A percentile compares a stretch with the other conserved stretches of the same genome.
phyloP scores from a whole-genome alignment of 2,113 vertebrate species.

The Psettodes erumei region DNA sequence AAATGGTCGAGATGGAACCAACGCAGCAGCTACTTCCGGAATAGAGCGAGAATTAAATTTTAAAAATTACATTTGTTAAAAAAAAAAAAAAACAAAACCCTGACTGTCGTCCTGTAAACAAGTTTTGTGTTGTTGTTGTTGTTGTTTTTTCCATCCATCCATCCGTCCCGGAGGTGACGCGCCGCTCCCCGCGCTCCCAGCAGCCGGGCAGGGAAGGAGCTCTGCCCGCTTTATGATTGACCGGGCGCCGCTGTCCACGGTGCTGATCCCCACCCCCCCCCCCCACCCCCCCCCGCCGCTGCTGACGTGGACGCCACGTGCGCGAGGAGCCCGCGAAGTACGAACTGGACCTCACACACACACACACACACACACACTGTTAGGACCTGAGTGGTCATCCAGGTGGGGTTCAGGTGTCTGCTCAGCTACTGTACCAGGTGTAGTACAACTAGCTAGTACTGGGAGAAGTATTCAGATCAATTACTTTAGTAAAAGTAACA shows the following conservation, averaged over 20 bases:
- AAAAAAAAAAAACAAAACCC: slow-evolving; percentile 1
- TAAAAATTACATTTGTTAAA: too few relatives aligned
- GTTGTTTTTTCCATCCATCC: slow-evolving; percentile 14
- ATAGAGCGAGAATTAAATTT: too few relatives aligned
- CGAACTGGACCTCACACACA: slow-evolving; percentile 51
- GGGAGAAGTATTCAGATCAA: neutral
- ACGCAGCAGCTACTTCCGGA: slow-evolving; percentile 85
- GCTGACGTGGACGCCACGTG: slow-evolving; percentile 73
- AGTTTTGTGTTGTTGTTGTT: too few relatives aligned
- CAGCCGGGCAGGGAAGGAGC: slow-evolving; percentile 38
- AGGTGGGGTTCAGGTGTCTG: too few relatives aligned
- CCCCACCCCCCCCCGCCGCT: too few relatives aligned
- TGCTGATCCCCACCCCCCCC: too few relatives aligned
- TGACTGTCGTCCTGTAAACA: slow-evolving; percentile 46
- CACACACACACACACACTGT: too few relatives aligned
- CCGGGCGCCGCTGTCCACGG: slow-evolving; percentile 79
- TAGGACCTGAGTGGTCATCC: too few relatives aligned
- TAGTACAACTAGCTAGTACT: too few relatives aligned
- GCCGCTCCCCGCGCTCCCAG: slow-evolving; percentile 21
- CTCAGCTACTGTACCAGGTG: too few relatives aligned
- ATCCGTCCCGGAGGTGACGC: slow-evolving; percentile 14
- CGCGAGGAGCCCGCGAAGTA: slow-evolving; percentile 67
- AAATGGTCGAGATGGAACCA: slow-evolving; percentile 83
- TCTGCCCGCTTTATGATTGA: slow-evolving; percentile 56
- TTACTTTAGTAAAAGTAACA: neutral